Evolutionary conservation across 1,140 invertebrate species (phyloP).

Genomic region (Saxidomus purpurata): DNA sequence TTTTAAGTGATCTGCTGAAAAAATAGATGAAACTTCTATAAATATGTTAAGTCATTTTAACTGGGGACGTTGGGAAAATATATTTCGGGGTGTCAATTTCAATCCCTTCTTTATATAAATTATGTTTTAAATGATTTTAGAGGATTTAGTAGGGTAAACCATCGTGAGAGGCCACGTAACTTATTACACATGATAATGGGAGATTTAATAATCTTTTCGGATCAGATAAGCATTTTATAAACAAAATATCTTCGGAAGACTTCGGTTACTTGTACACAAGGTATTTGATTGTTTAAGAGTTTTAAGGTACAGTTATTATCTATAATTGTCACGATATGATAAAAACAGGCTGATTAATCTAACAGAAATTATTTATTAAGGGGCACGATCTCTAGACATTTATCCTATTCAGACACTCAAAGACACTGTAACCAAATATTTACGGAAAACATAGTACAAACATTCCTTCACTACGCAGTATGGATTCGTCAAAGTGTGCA

Average conservation of each 20-base stretch:
- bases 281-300: conserved; percentile 6
- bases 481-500: no score
- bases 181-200: background rate
- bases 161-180: background rate
- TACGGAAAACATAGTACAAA: background rate
- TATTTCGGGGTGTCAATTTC: background rate
- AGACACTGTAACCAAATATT: conserved; percentile 8
- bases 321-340: background rate
- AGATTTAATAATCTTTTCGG: background rate
- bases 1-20: background rate
- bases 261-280: background rate
- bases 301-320: background rate
- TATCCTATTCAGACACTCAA: background rate
- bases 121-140: background rate
- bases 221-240: background rate
- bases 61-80: background rate
- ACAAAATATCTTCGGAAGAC: background rate
- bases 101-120: background rate
- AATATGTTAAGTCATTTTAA: background rate
- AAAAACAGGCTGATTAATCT: background rate
- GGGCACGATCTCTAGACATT: background rate
- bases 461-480: background rate
- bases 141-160: background rate
- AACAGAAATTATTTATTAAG: background rate
- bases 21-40: background rate